phyloP scores from a whole-genome alignment of 1,140 invertebrate species.

The Drosophila gunungcola region DNA sequence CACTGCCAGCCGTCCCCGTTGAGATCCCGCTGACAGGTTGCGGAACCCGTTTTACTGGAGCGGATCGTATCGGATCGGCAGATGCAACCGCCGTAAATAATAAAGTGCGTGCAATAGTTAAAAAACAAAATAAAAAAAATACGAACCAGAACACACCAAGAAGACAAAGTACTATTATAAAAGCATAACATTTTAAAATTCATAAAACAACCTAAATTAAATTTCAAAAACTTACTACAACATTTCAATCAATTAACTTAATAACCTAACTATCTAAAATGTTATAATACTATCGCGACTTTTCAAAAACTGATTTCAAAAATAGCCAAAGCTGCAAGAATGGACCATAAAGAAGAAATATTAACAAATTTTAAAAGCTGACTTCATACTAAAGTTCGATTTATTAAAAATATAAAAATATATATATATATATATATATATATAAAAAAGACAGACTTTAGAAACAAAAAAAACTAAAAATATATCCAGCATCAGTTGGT shows the following conservation, averaged over 20 bases:
- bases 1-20: constrained; percentile 46
- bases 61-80: constrained; percentile 40
- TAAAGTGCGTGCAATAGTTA: constrained; percentile 56
- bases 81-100: constrained; percentile 34
- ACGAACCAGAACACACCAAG: background rate
- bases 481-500: background rate
- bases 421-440: too few relatives aligned
- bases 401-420: too few relatives aligned
- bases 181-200: background rate
- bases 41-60: constrained; percentile 64
- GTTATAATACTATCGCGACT: background rate
- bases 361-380: background rate
- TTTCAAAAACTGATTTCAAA: background rate
- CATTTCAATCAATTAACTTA: background rate
- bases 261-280: background rate
- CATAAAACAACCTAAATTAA: constrained; percentile 5
- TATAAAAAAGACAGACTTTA: background rate
- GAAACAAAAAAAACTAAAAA: background rate
- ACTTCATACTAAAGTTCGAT: background rate
- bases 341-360: background rate
- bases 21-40: constrained; percentile 71
- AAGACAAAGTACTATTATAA: background rate
- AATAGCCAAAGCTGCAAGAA: background rate
- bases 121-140: constrained; percentile 11
- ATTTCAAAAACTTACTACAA: background rate